phyloP scores from a whole-genome alignment of 2,797 vertebrate genomes.

The Acipenser oxyrinchus region DNA sequence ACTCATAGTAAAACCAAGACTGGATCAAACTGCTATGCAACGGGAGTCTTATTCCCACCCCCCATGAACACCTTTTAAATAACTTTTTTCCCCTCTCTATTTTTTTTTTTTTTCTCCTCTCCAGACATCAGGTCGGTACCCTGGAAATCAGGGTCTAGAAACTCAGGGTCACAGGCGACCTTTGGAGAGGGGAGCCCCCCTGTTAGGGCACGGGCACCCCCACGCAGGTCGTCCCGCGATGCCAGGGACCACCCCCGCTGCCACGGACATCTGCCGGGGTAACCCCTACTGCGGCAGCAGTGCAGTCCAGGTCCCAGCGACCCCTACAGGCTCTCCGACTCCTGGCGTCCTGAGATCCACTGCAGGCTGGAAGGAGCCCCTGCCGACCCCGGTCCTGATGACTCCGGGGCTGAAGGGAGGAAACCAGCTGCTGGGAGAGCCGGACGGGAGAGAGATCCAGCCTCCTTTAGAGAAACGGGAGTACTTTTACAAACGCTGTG shows the following conservation, averaged over 20 bases:
- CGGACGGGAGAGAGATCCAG: constrained; percentile 29
- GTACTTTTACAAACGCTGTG: not conserved
- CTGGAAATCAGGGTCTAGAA: constrained; percentile 44
- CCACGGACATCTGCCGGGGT: constrained; percentile 26
- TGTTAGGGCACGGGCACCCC: constrained; percentile 20
- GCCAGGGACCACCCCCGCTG: constrained; percentile 22
- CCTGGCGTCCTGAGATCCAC: not conserved
- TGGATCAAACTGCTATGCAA: no score
- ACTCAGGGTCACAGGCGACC: constrained; percentile 45
- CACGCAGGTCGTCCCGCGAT: no score
- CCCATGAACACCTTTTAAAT: no score
- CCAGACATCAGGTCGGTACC: constrained; percentile 47
- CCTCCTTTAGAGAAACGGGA: constrained; percentile 17
- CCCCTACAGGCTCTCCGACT: not conserved
- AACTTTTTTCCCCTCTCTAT: no score
- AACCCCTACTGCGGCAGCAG: not conserved
- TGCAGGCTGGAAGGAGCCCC: constrained; percentile 21
- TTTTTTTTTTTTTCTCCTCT: not conserved
- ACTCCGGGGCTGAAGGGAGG: constrained; percentile 39
- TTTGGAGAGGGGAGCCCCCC: constrained; percentile 20
- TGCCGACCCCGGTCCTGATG: constrained; percentile 15
- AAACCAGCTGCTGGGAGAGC: constrained; percentile 19
- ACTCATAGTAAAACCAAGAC: no score
- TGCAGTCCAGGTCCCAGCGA: not conserved
- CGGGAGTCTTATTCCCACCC: no score